Conservation (phyloP, 2,797 vertebrate genomes). For the Macropus fuliginosus region DNA sequence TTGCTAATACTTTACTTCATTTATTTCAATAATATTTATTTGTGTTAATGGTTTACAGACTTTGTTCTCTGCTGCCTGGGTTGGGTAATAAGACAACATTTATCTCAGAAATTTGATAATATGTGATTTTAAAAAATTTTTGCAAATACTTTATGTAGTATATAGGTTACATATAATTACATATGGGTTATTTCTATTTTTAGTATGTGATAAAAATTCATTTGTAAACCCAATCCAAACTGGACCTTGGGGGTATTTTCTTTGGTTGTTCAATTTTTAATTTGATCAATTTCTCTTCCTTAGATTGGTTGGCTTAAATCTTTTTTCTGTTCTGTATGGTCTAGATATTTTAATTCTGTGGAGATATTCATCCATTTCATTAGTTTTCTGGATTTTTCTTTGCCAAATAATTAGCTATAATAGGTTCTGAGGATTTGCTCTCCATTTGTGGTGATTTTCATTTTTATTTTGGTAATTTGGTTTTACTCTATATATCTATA, state of each 20-base stretch:
- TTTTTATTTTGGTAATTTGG: neutral
- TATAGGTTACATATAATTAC: neutral
- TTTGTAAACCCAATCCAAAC: neutral
- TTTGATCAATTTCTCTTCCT: neutral
- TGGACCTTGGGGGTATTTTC: neutral
- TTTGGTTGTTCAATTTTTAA: neutral
- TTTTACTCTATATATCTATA: neutral
- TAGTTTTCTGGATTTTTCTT: neutral
- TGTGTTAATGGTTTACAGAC: neutral
- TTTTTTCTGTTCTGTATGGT: neutral
- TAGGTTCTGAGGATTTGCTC: neutral
- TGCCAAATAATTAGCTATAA: neutral
- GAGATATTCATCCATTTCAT: neutral
- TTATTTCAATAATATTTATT: neutral
- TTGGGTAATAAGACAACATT: neutral
- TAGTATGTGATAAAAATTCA: neutral
- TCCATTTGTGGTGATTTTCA: neutral
- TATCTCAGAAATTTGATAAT: neutral
- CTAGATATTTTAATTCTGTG: neutral
- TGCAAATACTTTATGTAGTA: neutral
- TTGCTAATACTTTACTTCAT: neutral
- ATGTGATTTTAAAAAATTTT: neutral
- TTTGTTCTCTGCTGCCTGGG: neutral
- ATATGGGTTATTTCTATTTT: neutral
- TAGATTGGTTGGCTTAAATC: neutral